Evolutionary conservation across 1,140 invertebrate species (phyloP), one percentile per base, ranked within the genome.

Genomic region (Brachystomella parvula): DNA sequence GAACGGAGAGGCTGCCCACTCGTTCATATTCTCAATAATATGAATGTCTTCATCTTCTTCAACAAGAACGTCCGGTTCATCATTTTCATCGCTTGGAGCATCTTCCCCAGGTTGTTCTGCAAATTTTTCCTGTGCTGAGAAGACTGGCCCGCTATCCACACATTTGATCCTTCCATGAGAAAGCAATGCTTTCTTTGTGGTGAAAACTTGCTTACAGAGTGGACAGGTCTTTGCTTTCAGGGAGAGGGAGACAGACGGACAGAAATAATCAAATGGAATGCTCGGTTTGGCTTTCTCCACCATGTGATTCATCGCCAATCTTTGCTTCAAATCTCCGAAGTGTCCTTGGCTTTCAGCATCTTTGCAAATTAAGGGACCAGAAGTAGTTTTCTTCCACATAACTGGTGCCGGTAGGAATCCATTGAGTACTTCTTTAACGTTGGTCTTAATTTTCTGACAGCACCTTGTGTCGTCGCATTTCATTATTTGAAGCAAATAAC

Each of bases 391-490:
- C 26, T 44, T 58, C 21, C 31, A 67, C 19, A 31, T 1, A 57
- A 67, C n/a, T 1, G 66, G 66, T 6, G 61, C 35, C 6, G 66
- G 66, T n/a, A 67, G 1, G 47, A 67, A 67, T 31, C 65, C 65
- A 17, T 29, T 44, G 1, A n/a, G 29, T 2, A 63, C 30, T 12
- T 15, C 17, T 32, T 68, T 47, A 1, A 68, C 21, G 35, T 64
- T 68, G 1, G 66, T 35, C 47, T 35, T 31, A 12, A 60, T 19
- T 15, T 31, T 32, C 2, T 19, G 21, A 32, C 66, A 68, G 32
- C 66, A 68, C 24, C 17, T 2, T 6, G 1, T 2, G 26, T 60
- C 30, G n/a, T 68, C 31, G 26, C 66, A 68, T 53, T 68, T 68
- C 39, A 68, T 29, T 47, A 68, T 63, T 63, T 68, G 66, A 32